Conservation (phyloP, 2,797 vertebrate species). For the Leptoclinus maculatus region DNA sequence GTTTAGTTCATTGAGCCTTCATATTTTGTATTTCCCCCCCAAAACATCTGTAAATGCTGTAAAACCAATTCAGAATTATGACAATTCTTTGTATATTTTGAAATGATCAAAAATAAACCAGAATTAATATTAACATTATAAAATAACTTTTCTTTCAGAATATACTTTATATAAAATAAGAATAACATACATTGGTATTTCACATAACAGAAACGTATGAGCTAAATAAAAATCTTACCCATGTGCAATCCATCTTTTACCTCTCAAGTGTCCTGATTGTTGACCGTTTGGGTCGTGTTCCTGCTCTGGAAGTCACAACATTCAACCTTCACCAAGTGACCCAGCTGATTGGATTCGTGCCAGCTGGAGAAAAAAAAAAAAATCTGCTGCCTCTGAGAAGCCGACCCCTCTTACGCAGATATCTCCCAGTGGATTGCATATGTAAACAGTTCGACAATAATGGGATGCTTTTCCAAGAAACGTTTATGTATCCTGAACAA, state of each 20-base stretch:
- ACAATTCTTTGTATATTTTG: not conserved
- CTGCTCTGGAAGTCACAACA: slow-evolving; percentile 32
- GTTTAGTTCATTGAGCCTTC: not conserved
- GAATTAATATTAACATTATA: not conserved
- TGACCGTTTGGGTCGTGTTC: slow-evolving; percentile 4
- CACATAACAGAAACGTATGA: not conserved
- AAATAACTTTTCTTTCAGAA: not conserved
- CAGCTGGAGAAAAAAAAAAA: slow-evolving; percentile 18
- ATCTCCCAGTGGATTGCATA: slow-evolving; percentile 24
- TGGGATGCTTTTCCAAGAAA: slow-evolving; percentile 30
- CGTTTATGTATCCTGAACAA: slow-evolving; percentile 6
- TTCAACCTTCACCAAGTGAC: slow-evolving; percentile 50
- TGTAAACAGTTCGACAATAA: slow-evolving; percentile 28
- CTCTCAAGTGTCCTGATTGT: slow-evolving; percentile 32
- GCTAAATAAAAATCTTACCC: not conserved
- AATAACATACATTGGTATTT: not conserved
- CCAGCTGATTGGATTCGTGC: slow-evolving; percentile 28
- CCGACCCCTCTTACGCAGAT: not conserved
- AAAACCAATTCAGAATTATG: not conserved
- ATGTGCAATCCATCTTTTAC: slow-evolving; percentile 12
- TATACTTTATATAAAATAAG: not conserved
- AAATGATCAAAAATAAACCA: not conserved
- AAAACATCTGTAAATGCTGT: not conserved
- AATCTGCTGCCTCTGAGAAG: slow-evolving; percentile 47
- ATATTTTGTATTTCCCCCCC: not conserved